phyloP scores from a whole-genome alignment of 2,797 vertebrate genomes.

The Takifugu rubripes region DNA sequence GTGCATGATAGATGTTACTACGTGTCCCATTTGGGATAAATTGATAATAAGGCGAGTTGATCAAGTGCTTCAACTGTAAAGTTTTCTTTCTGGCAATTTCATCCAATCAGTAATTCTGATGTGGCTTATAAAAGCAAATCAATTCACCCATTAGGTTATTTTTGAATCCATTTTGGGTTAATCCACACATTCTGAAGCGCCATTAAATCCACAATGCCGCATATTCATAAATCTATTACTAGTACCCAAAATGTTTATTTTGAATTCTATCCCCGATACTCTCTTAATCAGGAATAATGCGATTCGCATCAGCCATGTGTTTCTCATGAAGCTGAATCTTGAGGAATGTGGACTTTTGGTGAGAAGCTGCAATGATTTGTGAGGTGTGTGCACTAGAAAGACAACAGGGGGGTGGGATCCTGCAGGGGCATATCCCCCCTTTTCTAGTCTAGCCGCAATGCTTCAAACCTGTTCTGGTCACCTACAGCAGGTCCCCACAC shows the following conservation, averaged over 20 bases:
- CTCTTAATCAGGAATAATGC: slow-evolving; percentile 72
- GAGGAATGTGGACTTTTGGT: slow-evolving; percentile 73
- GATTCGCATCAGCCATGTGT: slow-evolving; percentile 73
- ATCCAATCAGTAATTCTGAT: neutral
- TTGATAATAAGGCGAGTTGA: too few species aligned
- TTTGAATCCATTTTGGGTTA: slow-evolving; percentile 20
- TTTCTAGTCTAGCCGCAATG: slow-evolving; percentile 29
- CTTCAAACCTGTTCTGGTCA: slow-evolving; percentile 54
- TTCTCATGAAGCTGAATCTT: slow-evolving; percentile 75
- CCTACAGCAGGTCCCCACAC: slow-evolving; percentile 44
- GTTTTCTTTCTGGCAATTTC: neutral
- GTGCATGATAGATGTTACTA: too few species aligned
- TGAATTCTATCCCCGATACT: slow-evolving; percentile 56
- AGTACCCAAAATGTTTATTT: slow-evolving; percentile 58
- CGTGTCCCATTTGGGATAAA: too few species aligned
- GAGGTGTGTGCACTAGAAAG: slow-evolving; percentile 70
- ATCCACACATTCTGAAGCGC: slow-evolving; percentile 22
- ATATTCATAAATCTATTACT: slow-evolving; percentile 34
- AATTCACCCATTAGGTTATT: slow-evolving; percentile 14
- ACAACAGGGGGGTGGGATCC: slow-evolving; percentile 61
- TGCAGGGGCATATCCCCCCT: slow-evolving; percentile 47
- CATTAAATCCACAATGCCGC: slow-evolving; percentile 12
- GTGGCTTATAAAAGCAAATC: neutral
- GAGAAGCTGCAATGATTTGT: slow-evolving; percentile 75
- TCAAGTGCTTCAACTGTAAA: too few species aligned